Conservation (phyloP, 2,113 vertebrate species). For the Ellobius talpinus region DNA sequence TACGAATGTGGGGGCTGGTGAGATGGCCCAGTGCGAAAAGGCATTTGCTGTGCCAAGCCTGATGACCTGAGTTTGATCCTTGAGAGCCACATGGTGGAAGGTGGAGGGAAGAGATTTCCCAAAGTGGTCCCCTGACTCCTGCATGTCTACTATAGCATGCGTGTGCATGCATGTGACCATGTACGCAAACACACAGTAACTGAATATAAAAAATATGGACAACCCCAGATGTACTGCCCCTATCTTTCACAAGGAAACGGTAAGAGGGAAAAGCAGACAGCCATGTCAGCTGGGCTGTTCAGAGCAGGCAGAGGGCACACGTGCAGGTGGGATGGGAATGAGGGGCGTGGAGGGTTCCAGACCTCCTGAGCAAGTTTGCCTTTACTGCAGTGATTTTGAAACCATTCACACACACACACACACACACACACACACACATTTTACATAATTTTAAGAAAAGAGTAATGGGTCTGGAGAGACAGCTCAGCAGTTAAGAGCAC, state of each 20-base stretch:
- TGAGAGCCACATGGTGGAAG: not conserved
- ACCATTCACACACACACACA: too few species aligned
- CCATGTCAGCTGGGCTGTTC: not conserved
- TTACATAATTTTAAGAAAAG: not conserved
- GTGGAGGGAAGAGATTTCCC: not conserved
- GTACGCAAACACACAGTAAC: not conserved
- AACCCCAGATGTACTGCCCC: not conserved
- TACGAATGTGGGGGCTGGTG: not conserved
- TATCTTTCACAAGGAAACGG: not conserved
- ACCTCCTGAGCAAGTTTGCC: not conserved
- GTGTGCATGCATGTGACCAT: not conserved
- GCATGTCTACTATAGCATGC: too few species aligned
- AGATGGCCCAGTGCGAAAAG: not conserved
- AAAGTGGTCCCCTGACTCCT: not conserved
- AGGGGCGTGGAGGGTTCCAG: not conserved
- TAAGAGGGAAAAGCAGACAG: not conserved
- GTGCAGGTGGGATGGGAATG: not conserved
- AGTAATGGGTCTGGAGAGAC: not conserved
- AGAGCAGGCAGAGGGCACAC: fast-evolving
- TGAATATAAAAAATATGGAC: not conserved
- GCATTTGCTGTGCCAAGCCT: not conserved
- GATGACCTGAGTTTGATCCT: not conserved
- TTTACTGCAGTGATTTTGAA: not conserved
- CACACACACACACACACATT: not conserved
- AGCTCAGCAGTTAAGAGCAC: not conserved